Evolutionary conservation across 2,113 vertebrate genomes (phyloP).

Genomic region (Epinephelus fuscoguttatus): DNA sequence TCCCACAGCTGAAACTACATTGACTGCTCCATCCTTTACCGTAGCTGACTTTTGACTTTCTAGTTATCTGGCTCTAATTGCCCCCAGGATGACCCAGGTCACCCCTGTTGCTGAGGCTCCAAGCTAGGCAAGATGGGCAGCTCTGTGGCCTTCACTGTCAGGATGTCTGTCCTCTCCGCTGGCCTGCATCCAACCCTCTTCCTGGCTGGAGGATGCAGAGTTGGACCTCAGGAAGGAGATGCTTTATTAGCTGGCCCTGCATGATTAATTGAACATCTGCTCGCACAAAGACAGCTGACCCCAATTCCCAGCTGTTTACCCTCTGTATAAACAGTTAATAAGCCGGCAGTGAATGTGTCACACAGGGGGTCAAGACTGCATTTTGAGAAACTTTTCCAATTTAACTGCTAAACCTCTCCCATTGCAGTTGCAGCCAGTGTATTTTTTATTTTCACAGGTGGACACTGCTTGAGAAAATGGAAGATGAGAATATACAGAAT

Average conservation of each 20-base stretch:
- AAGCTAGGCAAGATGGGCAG: slow-evolving; percentile 13
- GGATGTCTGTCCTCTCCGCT: slow-evolving; percentile 64
- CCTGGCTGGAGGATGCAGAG: slow-evolving; percentile 64
- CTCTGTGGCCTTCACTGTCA: slow-evolving; percentile 66
- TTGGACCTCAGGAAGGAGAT: slow-evolving; percentile 71
- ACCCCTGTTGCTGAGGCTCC: slow-evolving; percentile 5
- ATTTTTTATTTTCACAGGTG: slow-evolving; percentile 45
- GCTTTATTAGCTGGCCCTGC: slow-evolving; percentile 76
- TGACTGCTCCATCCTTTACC: slow-evolving; percentile 10
- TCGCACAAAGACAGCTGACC: slow-evolving; percentile 74
- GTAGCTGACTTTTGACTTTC: slow-evolving; percentile 47
- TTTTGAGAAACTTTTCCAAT: slow-evolving; percentile 26
- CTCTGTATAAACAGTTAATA: slow-evolving; percentile 76
- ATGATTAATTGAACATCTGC: slow-evolving; percentile 85
- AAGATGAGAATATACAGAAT: slow-evolving; percentile 28
- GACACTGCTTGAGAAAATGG: slow-evolving; percentile 42
- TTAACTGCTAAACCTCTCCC: slow-evolving; percentile 13
- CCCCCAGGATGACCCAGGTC: slow-evolving; percentile 21
- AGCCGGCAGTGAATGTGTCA: slow-evolving; percentile 61
- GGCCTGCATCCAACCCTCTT: slow-evolving; percentile 65
- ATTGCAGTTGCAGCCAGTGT: slow-evolving; percentile 10
- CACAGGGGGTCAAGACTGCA: slow-evolving; percentile 53
- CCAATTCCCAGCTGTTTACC: slow-evolving; percentile 80
- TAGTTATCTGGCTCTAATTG: neutral
- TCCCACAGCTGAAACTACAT: slow-evolving; percentile 1